Evolutionary conservation across 2,888 invertebrate genomes (phyloP).

Genomic region (Ceratothoa steindachneri): DNA sequence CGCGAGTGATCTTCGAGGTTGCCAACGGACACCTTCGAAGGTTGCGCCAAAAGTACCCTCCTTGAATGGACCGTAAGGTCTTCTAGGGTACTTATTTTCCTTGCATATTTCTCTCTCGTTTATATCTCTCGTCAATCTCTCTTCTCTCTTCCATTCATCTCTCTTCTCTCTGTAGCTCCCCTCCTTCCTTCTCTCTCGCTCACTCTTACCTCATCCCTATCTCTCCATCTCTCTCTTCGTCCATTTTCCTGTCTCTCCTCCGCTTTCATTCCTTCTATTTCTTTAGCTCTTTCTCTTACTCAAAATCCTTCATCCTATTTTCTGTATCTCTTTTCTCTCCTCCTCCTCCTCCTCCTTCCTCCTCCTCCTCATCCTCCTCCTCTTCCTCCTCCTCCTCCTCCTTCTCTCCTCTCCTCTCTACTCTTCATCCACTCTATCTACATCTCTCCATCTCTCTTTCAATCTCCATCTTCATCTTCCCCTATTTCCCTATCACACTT

Average conservation of each 20-base stretch:
- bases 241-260: conserved; percentile 10
- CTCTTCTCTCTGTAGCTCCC: too few relatives aligned
- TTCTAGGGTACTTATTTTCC: too few relatives aligned
- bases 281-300: neutral
- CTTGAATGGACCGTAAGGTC: too few relatives aligned
- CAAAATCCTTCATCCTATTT: neutral
- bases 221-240: too few relatives aligned
- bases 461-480: neutral
- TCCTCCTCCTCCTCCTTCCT: neutral
- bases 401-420: neutral
- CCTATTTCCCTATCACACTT: neutral
- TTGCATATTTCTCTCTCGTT: too few relatives aligned
- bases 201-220: too few relatives aligned
- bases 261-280: neutral
- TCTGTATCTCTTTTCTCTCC: neutral
- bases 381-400: neutral
- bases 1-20: too few relatives aligned
- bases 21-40: too few relatives aligned
- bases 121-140: too few relatives aligned
- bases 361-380: neutral
- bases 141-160: too few relatives aligned
- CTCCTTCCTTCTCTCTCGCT: too few relatives aligned
- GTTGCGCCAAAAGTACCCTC: too few relatives aligned
- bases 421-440: neutral
- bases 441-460: neutral